These are phyloP conservation scores for Epizoanthus ramosus DNA, from an alignment of 92 coral and sea anemone species.

Conservation along the genomic window DNA sequence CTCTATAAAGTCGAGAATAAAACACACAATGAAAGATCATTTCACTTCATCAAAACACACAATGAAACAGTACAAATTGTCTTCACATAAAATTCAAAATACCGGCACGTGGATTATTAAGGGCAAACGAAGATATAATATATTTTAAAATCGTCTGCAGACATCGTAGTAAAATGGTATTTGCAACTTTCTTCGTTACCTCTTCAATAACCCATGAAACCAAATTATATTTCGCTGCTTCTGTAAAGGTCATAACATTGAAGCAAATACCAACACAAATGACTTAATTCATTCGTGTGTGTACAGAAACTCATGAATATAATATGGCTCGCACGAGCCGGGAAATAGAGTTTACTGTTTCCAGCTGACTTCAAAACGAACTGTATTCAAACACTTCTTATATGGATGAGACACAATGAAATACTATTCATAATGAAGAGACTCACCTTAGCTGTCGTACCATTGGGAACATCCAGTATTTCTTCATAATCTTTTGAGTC, in stretches of 20 bases:
- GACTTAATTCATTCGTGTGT: constrained; percentile 32
- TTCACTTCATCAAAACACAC: no score
- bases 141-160: not conserved
- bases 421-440: not conserved
- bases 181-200: no score
- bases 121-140: not conserved
- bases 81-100: not conserved
- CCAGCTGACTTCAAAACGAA: no score
- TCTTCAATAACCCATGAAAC: not conserved
- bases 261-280: not conserved
- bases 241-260: not conserved
- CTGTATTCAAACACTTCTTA: not conserved
- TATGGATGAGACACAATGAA: not conserved
- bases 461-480: constrained; percentile 50
- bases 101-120: constrained; percentile 5
- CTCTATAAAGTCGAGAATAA: not conserved
- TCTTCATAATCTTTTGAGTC: constrained; percentile 59
- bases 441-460: constrained; percentile 21
- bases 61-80: not conserved
- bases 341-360: not conserved
- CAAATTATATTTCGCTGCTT: not conserved
- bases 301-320: constrained; percentile 20
- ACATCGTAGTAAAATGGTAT: no score
- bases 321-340: constrained; percentile 13
- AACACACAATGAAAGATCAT: constrained; percentile 1